Conservation (phyloP, 2,113 vertebrate species). For the Trichechus manatus region DNA sequence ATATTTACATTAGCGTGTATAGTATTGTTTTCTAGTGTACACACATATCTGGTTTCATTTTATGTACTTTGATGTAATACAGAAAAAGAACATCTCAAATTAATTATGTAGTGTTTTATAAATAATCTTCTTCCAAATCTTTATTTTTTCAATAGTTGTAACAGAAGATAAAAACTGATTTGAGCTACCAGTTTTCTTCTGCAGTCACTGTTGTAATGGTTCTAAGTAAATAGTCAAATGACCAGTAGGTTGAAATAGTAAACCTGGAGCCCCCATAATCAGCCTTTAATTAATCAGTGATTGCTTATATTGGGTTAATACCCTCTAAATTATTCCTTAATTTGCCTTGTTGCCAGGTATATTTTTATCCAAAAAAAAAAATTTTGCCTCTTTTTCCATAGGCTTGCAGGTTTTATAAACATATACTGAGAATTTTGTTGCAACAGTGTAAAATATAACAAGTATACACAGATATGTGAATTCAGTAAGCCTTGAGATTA, state of each 20-base stretch:
- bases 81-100: constrained; percentile 24
- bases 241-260: not conserved
- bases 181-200: not conserved
- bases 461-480: not conserved
- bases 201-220: not conserved
- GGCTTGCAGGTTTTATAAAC: constrained; percentile 40
- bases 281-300: not conserved
- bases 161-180: not conserved
- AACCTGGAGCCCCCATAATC: not conserved
- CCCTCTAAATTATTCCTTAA: not conserved
- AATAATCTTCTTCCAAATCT: constrained; percentile 3
- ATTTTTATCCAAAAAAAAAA: constrained; percentile 20
- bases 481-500: not conserved
- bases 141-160: not conserved
- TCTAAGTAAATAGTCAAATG: constrained; percentile 24
- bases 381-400: not conserved
- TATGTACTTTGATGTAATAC: constrained; percentile 15
- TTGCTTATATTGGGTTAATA: constrained; percentile 38
- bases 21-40: constrained; percentile 4
- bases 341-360: constrained; percentile 38
- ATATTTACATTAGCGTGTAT: not conserved
- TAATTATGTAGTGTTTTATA: constrained; percentile 44
- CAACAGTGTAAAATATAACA: constrained; percentile 14
- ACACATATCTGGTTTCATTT: not conserved
- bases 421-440: not conserved